Evolutionary conservation across 2,797 vertebrate genomes (phyloP).

Genomic region (Crax fasciolata): DNA sequence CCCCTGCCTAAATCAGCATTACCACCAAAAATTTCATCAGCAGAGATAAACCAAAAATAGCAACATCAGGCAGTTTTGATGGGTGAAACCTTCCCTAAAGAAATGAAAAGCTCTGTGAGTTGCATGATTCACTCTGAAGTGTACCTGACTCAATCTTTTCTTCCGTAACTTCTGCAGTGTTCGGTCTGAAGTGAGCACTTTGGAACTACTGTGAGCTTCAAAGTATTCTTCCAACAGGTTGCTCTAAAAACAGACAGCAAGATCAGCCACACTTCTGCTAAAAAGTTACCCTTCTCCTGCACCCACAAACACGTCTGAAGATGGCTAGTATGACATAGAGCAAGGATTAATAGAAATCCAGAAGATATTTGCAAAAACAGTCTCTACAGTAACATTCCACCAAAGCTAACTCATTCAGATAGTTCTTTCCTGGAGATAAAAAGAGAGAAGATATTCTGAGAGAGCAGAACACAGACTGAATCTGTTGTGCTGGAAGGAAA

Average conservation of each 20-base stretch:
- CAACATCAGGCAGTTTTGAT: not conserved
- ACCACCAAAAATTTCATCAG: not conserved
- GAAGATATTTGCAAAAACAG: not conserved
- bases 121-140: not conserved
- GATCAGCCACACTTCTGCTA: not conserved
- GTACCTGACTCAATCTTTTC: slow-evolving; percentile 92
- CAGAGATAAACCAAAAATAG: not conserved
- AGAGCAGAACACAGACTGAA: not conserved
- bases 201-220: slow-evolving; percentile 96
- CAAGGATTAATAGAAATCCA: not conserved
- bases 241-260: slow-evolving; percentile 78
- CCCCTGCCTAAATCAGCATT: not conserved
- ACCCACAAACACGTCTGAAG: not conserved
- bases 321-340: not conserved
- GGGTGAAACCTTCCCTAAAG: not conserved
- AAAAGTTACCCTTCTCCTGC: not conserved
- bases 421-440: not conserved
- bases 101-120: not conserved
- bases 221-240: slow-evolving; percentile 95
- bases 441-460: not conserved
- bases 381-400: not conserved
- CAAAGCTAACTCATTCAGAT: not conserved
- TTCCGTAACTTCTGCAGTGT: slow-evolving; percentile 92
- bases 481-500: not conserved
- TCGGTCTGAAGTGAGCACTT: slow-evolving; percentile 94